Conservation (phyloP, 2,888 invertebrate genomes). For the Pharmacophagus antenor region DNA sequence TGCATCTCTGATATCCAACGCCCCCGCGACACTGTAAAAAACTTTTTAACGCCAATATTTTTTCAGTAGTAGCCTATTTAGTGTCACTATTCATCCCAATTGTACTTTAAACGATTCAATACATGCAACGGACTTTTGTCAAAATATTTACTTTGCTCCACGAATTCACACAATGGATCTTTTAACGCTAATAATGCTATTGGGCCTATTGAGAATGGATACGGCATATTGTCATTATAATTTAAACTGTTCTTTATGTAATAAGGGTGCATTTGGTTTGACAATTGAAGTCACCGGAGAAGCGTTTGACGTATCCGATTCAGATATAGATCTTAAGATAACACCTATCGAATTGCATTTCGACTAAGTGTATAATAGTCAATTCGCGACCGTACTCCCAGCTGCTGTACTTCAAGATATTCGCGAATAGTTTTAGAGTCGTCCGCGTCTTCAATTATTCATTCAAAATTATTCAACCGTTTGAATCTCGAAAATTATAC, state of each 20-base stretch:
- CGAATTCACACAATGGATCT: constrained; percentile 58
- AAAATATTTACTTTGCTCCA: constrained; percentile 75
- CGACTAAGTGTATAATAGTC: constrained; percentile 39
- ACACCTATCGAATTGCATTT: constrained; percentile 61
- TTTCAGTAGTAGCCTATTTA: constrained; percentile 48
- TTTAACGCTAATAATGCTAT: constrained; percentile 72
- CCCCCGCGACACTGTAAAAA: constrained; percentile 10
- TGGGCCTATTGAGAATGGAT: constrained; percentile 53
- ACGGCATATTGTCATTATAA: constrained; percentile 70
- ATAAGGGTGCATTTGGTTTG: constrained; percentile 46
- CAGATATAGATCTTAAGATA: constrained; percentile 63
- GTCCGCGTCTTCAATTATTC: neutral
- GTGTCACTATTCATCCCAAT: constrained; percentile 52
- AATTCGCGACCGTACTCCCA: constrained; percentile 43
- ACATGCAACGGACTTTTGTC: constrained; percentile 74
- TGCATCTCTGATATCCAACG: constrained; percentile 4
- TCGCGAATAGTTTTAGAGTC: constrained; percentile 18
- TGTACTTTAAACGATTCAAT: constrained; percentile 72
- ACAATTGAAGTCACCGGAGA: constrained; percentile 53
- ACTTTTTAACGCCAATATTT: constrained; percentile 36
- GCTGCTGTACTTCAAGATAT: constrained; percentile 36
- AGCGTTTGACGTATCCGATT: constrained; percentile 43
- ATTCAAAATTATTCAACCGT: neutral
- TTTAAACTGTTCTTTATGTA: constrained; percentile 51
- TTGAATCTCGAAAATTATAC: neutral